Conservation (phyloP, 2,797 vertebrate species). For the Kryptolebias ocellatus region DNA sequence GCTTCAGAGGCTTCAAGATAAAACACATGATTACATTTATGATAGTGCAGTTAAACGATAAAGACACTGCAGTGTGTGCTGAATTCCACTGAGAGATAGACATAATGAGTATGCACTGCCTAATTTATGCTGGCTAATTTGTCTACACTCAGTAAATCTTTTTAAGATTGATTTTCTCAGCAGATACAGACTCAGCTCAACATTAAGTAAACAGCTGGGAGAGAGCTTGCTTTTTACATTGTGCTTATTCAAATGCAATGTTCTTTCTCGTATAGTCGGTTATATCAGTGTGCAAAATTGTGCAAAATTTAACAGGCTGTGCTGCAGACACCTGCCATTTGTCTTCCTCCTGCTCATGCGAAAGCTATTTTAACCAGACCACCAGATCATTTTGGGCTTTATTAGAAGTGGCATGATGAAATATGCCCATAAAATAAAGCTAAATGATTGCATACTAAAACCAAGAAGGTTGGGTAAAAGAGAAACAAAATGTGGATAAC, state of each 20-base stretch:
- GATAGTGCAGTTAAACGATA: constrained; percentile 73
- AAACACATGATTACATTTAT: constrained; percentile 76
- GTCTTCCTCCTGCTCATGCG: constrained; percentile 57
- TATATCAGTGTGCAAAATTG: constrained; percentile 44
- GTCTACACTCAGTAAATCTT: constrained; percentile 73
- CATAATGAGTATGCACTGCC: constrained; percentile 71
- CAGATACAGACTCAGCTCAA: constrained; percentile 59
- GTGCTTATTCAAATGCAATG: constrained; percentile 50
- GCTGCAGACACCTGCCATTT: constrained; percentile 64
- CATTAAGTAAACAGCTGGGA: constrained; percentile 57
- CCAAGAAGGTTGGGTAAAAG: constrained; percentile 10
- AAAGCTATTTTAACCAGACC: constrained; percentile 56
- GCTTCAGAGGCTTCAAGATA: constrained; percentile 64
- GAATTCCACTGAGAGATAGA: constrained; percentile 61
- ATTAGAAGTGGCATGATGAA: constrained; percentile 69
- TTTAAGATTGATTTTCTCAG: constrained; percentile 74
- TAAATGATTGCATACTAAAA: constrained; percentile 38
- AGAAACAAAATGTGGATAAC: constrained; percentile 29
- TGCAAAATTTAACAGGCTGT: constrained; percentile 52
- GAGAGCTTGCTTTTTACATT: constrained; percentile 44
- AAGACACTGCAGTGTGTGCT: constrained; percentile 64
- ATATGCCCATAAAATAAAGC: constrained; percentile 45
- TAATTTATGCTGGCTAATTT: constrained; percentile 76
- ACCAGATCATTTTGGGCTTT: constrained; percentile 59
- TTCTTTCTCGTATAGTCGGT: constrained; percentile 38